A percentile compares a stretch with the other conserved stretches of the same genome.
Conservation (phyloP, 2,797 vertebrate species). For the Anguilla megastoma region DNA sequence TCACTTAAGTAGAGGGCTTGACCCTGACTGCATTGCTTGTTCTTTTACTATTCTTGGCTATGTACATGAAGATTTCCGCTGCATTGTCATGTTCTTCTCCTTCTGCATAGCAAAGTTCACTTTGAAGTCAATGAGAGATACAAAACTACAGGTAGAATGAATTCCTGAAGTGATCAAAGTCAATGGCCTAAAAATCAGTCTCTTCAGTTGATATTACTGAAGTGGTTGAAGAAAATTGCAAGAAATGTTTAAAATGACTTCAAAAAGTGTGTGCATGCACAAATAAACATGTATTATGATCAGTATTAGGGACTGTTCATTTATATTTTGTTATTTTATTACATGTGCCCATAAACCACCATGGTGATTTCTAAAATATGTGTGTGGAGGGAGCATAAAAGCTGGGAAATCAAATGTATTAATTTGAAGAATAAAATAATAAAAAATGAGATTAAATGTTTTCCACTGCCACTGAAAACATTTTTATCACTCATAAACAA, state of each 20-base stretch:
- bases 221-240: slow-evolving; percentile 6
- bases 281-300: slow-evolving; percentile 12
- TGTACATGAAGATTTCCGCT: background rate
- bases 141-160: background rate
- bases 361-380: no score
- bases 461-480: background rate
- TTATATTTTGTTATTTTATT: no score
- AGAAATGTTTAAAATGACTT: slow-evolving; percentile 12
- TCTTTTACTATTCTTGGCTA: background rate
- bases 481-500: background rate
- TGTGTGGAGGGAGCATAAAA: background rate
- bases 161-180: slow-evolving; percentile 8
- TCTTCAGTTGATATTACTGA: slow-evolving; percentile 1
- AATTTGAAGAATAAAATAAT: background rate
- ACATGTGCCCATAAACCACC: no score
- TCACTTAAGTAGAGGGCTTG: background rate
- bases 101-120: background rate
- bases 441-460: background rate
- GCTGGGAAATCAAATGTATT: background rate
- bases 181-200: background rate
- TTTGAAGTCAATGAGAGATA: slow-evolving; percentile 4
- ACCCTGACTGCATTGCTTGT: background rate
- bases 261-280: background rate
- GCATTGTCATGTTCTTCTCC: background rate
- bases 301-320: no score